These are phyloP conservation scores for Aphodius granarius DNA, from an alignment of 2,888 invertebrate genomes.

Conservation along the genomic window DNA sequence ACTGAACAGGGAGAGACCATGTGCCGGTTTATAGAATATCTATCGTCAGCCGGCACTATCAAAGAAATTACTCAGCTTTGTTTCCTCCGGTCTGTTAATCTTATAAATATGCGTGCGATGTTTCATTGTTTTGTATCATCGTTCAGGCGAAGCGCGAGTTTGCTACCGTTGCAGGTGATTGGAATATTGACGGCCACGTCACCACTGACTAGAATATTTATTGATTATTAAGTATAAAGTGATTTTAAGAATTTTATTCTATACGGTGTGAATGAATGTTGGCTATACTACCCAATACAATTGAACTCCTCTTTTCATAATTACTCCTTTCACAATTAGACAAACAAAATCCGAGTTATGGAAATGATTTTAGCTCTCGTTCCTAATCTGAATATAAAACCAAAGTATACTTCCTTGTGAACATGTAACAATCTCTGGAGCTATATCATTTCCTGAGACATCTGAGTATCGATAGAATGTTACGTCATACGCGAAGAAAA, in stretches of 20 bases:
- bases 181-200: neutral
- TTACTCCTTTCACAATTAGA: too few relatives aligned
- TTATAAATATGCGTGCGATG: neutral
- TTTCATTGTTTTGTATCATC: neutral
- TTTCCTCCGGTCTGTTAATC: neutral
- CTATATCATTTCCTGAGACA: neutral
- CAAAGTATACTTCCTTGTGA: too few relatives aligned
- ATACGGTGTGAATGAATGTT: neutral
- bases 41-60: conserved; percentile 4
- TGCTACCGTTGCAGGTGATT: neutral
- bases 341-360: too few relatives aligned
- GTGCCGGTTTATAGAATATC: neutral
- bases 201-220: neutral
- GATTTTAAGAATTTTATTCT: neutral
- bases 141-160: neutral
- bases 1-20: neutral
- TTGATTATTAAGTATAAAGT: too few relatives aligned
- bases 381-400: too few relatives aligned
- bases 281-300: too few relatives aligned
- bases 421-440: neutral
- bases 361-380: too few relatives aligned
- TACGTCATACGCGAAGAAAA: neutral
- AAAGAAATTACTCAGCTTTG: conserved; percentile 11
- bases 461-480: neutral
- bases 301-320: too few relatives aligned